Base-by-base conservation (phyloP, 2,888 invertebrate species). In the Microplitis manilae region DNA sequence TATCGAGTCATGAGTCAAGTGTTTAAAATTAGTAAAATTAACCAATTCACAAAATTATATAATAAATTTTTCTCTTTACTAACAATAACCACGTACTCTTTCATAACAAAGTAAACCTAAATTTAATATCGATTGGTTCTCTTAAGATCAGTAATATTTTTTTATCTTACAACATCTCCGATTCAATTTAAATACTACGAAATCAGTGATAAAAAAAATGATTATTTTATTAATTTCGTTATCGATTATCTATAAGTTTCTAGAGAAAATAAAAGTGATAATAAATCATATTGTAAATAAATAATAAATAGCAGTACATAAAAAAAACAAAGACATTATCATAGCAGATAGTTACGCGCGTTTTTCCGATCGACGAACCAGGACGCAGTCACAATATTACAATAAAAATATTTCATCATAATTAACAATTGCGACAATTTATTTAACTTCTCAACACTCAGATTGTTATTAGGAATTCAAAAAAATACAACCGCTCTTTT, bases 351-450 rank as follows among this genome's bases (percentile, higher is more conserved):
- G 4, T 30, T 70, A 17, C 15, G 40, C 81, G 81, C 79, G 80
- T 83, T 84, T 83, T 79, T 41, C 81, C 83, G 86, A 84, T 88
- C 88, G 85, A 83, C 84, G 87, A 88, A 88, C 87, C 87, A 85
- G 87, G 86, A 87, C 85, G 77, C 82, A 80, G 79, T 79, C 50
- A 30, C 30, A 50, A 50, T 50, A 50, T 84, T 82, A 79, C 79
- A 74, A 79, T 67, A 77, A 68, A 20, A 17, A 65, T 20, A 30
- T 73, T 73, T 77, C 77, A 79, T 77, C 78, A 69, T 70, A 71
- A 77, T 61, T 76, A 40, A 78, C 79, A 82, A 81, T 77, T 79
- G 79, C 75, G 73, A 80, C 79, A 81, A 81, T 80, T 80, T 80
- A 77, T 79, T 74, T 73, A 77, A 74, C 77, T 70, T 77, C 71